phyloP scores from a whole-genome alignment of 2,888 invertebrate genomes.

The Trissonchulus latispiculum region DNA sequence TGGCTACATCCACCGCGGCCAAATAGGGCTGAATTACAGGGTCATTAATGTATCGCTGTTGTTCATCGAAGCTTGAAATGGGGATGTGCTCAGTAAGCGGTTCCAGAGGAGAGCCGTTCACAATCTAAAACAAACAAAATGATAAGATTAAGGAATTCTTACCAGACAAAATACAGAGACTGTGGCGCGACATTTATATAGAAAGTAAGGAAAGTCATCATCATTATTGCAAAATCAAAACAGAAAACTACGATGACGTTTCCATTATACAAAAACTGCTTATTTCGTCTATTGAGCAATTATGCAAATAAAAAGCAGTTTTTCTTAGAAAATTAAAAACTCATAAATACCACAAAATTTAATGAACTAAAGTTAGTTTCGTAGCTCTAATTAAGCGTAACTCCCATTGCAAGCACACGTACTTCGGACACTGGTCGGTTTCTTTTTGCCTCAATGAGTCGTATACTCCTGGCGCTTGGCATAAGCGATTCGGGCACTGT shows the following conservation, averaged over 20 bases:
- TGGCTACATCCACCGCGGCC: neutral
- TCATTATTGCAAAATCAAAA: neutral
- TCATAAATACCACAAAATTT: no score
- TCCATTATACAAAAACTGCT: no score
- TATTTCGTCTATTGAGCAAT: no score
- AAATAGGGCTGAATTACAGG: neutral
- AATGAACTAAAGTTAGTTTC: no score
- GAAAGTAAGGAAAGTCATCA: no score
- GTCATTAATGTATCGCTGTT: neutral
- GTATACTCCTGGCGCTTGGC: neutral
- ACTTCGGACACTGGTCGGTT: neutral
- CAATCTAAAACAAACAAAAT: neutral
- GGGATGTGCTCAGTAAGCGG: neutral
- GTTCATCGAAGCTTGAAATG: conserved; percentile 13
- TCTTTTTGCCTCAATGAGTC: conserved; percentile 6
- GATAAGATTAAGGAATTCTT: no score
- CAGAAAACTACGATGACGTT: no score
- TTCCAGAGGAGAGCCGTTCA: neutral
- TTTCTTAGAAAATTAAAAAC: no score
- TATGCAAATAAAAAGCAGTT: no score
- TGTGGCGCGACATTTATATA: no score
- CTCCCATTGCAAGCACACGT: neutral
- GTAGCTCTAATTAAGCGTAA: neutral
- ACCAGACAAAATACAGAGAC: no score
- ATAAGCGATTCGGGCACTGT: neutral